Evolutionary conservation across 2,113 vertebrate species (phyloP).

Genomic region (Aegithalos caudatus): DNA sequence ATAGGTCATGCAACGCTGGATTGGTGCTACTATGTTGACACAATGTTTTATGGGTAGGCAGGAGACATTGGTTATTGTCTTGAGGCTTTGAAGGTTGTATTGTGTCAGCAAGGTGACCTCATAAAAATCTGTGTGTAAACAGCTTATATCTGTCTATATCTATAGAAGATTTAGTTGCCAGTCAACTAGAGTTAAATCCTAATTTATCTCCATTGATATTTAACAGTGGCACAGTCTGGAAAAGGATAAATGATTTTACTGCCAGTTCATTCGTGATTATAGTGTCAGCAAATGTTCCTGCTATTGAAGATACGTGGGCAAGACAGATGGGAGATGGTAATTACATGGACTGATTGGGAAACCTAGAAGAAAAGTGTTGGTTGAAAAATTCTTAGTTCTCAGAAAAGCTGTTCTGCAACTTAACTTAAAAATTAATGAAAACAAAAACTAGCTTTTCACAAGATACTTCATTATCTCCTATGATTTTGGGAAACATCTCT

Average conservation of each 20-base stretch:
- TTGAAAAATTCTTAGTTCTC: neutral
- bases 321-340: neutral
- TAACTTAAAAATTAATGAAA: neutral
- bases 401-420: neutral
- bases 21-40: neutral
- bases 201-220: neutral
- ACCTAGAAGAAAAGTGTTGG: neutral
- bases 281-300: neutral
- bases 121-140: neutral
- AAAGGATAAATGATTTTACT: neutral
- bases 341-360: neutral
- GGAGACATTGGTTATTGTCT: neutral
- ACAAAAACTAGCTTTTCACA: neutral
- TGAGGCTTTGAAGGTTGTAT: neutral
- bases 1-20: neutral
- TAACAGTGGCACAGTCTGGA: neutral
- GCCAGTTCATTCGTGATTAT: neutral
- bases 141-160: neutral
- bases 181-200: neutral
- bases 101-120: neutral
- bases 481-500: neutral
- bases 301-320: neutral
- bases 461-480: neutral
- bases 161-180: neutral
- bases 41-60: neutral